phyloP scores from a whole-genome alignment of 2,113 vertebrate species.

The Pelecanoides urinatrix region DNA sequence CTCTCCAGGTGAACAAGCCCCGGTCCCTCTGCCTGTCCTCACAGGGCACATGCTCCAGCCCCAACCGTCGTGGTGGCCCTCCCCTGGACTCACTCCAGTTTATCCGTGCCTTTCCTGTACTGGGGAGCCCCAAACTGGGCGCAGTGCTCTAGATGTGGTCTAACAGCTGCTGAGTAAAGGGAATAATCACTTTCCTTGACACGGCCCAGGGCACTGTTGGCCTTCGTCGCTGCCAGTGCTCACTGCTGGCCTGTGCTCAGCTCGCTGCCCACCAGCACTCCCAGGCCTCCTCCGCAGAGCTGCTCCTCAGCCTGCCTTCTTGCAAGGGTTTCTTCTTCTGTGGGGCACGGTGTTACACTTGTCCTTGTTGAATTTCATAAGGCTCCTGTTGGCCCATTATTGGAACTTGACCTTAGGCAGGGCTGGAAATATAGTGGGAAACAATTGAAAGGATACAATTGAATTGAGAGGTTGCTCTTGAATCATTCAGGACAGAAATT shows the following conservation, averaged over 20 bases:
- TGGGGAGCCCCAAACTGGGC: neutral
- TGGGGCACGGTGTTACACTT: fast-evolving
- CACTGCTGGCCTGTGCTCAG: neutral
- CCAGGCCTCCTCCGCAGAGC: neutral
- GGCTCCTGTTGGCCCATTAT: neutral
- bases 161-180: neutral
- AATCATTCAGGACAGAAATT: slow-evolving; percentile 36
- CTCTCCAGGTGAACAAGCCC: neutral
- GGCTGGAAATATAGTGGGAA: neutral
- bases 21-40: neutral
- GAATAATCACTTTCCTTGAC: neutral
- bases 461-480: slow-evolving; percentile 32
- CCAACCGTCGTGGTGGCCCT: fast-evolving
- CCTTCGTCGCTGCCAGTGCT: neutral
- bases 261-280: neutral
- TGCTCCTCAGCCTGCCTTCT: neutral
- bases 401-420: slow-evolving; percentile 25
- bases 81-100: neutral
- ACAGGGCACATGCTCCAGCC: fast-evolving
- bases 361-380: slow-evolving; percentile 23
- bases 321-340: neutral
- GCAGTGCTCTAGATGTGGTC: neutral
- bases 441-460: neutral
- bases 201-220: neutral
- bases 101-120: fast-evolving